Base-by-base conservation (phyloP, 2,888 invertebrate species). In the Autographa pulchrina region DNA sequence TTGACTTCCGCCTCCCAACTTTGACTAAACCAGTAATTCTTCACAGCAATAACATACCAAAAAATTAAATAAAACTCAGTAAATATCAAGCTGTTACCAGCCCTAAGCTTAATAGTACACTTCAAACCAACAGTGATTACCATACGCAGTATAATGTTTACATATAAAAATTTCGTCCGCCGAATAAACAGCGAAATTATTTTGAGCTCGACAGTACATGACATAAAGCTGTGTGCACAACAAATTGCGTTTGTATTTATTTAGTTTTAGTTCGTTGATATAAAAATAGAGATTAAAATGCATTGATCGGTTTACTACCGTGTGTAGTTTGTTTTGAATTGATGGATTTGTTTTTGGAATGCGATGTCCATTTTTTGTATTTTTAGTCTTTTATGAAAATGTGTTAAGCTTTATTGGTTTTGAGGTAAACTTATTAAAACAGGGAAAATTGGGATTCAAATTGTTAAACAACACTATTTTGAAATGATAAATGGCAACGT, bases 121-220 rank as follows among this genome's bases (percentile, higher is more conserved):
- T 31, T 25, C 8, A 14, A 16, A 59, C 32, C 16, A 32, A 58
- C 58, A 59, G 31, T 31, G 16, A 59, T 59, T 32, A 32, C 32
- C 35, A 54, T 64, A 64, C 9, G 32, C 25, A 52, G 48, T 13
- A 63, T 35, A 14, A 20, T 56, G 56, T 56, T 20, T 35, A 56
- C 38, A 65, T 65, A 65, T 59, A 61, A 65, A 59, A 59, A 32
- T 59, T 31, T 16, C 16, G 59, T 48, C 48, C 48, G 48, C 52
- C 63, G 35, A 52, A 66, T 67, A 71, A 62, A 66, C 59, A 63
- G 54, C 48, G 60, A 60, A 71, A 52, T 66, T 20, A 66, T 63
- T 38, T 25, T n/a, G 60, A 59, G 48, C 38, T 16, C 59, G 14
- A 66, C 58, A 31, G 59, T 59, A 59, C 14, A 20, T 18, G 35